Base-by-base conservation (phyloP, 2,113 vertebrate genomes). In the Alligator sinensis region DNA sequence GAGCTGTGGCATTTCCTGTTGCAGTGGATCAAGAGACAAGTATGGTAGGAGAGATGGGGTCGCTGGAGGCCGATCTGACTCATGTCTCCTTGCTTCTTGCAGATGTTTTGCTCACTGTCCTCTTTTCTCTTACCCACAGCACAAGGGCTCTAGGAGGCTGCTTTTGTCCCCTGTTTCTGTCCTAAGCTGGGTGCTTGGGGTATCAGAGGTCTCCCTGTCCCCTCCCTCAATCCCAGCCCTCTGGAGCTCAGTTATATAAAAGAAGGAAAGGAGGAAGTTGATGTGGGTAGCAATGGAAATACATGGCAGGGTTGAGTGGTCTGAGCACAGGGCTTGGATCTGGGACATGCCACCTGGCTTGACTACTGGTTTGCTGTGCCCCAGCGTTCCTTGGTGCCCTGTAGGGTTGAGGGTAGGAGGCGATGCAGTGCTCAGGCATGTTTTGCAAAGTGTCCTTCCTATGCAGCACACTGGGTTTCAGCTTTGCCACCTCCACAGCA, bases 1-100 rank as follows among this genome's bases (percentile, higher is more conserved):
- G 98, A 99, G 90, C 99, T 99, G 93, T 98, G 99, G 68, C 99
- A 99, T 97, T 99, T 99, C 97, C 97, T 99, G 92, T 98, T 99
- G 4, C 98, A 99, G 88, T 99, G 99, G 99, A 99, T 99, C 19
- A 99, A 99, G 90, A 97, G 98, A 63, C 99, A 99, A 93, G 97
- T 98, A 27, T 99, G 99, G 99, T 38, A 38, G 38, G 38, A 38
- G 5, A 38, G 38, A 38, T 38, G 38, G 38, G 38, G 38, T 38
- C 38, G 38, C 64, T 17, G 8, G 28, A 27, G 14, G 64, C 28
- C 38, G 7, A 38, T 38, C 38, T 38, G 38, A 38, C 38, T 38
- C 38, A 38, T 38, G 38, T 38, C 38, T 30, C 17, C 4, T 68
- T 68, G 64, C 64, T 68, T 28, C 64, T 68, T 18, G 64, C n/a